Evolutionary conservation across 2,888 invertebrate genomes (phyloP).

Genomic region (Perithous albicinctus): DNA sequence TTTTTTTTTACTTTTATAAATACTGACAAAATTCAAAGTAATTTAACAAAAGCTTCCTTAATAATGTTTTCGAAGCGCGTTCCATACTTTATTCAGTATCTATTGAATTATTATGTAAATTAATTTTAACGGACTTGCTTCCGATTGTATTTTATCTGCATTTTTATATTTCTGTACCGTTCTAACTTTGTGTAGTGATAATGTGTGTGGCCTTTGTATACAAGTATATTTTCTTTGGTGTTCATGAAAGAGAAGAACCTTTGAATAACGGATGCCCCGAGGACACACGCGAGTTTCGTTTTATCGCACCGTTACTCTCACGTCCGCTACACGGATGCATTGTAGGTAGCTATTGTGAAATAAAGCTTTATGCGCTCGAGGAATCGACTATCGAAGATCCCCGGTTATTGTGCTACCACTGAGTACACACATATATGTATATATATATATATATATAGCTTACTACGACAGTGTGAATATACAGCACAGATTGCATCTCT

Average conservation of each 20-base stretch:
- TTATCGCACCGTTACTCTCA: slow-evolving; percentile 44
- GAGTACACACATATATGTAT: no score
- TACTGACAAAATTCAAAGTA: no score
- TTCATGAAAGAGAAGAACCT: slow-evolving; percentile 26
- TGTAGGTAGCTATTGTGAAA: slow-evolving; percentile 53
- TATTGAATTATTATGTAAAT: not conserved
- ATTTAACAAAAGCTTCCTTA: no score
- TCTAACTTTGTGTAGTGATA: slow-evolving; percentile 1
- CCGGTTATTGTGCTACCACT: slow-evolving; percentile 6
- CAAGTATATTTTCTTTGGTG: not conserved
- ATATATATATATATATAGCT: no score
- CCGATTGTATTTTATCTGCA: not conserved
- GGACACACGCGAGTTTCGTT: slow-evolving; percentile 45
- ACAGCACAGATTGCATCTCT: slow-evolving; percentile 34
- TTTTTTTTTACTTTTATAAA: no score
- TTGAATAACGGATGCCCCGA: slow-evolving; percentile 49
- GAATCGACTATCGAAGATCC: slow-evolving; percentile 27
- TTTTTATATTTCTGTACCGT: not conserved
- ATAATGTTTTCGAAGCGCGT: no score
- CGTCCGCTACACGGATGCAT: not conserved
- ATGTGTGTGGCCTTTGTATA: not conserved
- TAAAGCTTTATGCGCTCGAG: slow-evolving; percentile 42
- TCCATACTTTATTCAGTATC: not conserved
- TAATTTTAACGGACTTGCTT: not conserved
- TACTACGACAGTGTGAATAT: slow-evolving; percentile 6